These are phyloP conservation scores for Plectropomus leopardus DNA, from an alignment of 2,113 vertebrate species.

Conservation along the genomic window DNA sequence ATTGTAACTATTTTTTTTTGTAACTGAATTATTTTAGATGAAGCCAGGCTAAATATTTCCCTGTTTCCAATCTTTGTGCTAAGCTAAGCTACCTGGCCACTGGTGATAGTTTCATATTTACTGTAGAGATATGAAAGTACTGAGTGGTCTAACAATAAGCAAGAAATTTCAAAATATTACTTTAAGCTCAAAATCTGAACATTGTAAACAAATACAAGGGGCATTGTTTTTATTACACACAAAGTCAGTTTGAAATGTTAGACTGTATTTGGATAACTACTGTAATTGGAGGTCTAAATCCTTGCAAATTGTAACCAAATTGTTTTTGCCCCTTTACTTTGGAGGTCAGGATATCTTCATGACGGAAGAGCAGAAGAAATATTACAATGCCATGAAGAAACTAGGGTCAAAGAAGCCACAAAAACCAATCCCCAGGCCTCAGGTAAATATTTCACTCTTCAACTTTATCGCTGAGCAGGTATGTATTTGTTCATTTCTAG, in stretches of 20 bases:
- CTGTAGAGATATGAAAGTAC: not conserved
- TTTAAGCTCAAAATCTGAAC: not conserved
- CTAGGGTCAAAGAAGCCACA: conserved; percentile 98
- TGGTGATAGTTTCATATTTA: not conserved
- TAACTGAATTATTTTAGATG: no score
- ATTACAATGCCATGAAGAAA: conserved; percentile 99
- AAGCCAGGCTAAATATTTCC: not conserved
- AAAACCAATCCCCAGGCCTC: conserved; percentile 96
- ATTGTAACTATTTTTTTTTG: no score
- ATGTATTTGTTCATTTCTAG: not conserved
- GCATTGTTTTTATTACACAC: not conserved
- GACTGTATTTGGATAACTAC: not conserved
- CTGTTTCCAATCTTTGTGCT: conserved; percentile 1
- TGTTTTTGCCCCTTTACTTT: conserved; percentile 90
- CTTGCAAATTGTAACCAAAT: conserved; percentile 88
- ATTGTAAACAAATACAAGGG: not conserved
- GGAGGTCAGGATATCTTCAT: conserved; percentile 99
- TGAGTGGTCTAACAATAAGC: not conserved
- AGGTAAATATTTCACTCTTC: conserved; percentile 79
- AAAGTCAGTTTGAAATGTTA: not conserved
- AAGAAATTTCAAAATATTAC: not conserved
- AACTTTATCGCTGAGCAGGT: not conserved
- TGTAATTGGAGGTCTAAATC: not conserved
- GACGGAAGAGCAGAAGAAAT: conserved; percentile 99
- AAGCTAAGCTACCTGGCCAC: not conserved